A percentile compares a stretch with the other conserved stretches of the same genome.
These are phyloP conservation scores for Callinectes sapidus DNA, from an alignment of 2,888 invertebrate species.

Conservation along the genomic window DNA sequence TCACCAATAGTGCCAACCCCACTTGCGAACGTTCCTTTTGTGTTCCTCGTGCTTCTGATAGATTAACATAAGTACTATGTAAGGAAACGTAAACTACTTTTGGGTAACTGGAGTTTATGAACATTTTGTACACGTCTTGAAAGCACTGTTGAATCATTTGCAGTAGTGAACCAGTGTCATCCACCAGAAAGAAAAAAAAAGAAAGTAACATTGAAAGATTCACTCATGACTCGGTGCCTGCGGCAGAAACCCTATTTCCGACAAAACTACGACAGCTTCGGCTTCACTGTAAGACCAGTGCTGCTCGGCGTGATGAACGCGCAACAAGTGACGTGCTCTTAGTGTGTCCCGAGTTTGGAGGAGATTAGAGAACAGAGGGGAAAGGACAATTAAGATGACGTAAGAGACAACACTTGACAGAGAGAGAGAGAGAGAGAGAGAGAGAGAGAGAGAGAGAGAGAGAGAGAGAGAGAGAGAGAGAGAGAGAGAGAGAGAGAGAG, in stretches of 20 bases:
- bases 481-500: slow-evolving; percentile 8
- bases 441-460: slow-evolving; percentile 25
- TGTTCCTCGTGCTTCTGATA: background rate
- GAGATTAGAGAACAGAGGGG: background rate
- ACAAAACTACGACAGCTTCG: background rate
- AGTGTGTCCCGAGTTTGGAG: background rate
- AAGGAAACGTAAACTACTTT: background rate
- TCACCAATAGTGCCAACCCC: background rate
- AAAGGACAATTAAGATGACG: background rate
- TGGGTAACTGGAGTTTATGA: background rate
- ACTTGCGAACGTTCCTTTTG: background rate
- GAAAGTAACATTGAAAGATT: background rate
- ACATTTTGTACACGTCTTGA: background rate
- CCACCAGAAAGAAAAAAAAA: background rate
- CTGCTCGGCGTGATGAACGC: background rate
- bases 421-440: slow-evolving; percentile 24
- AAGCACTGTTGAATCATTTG: background rate
- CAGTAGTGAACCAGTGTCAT: background rate
- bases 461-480: slow-evolving; percentile 25
- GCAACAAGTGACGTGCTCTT: slow-evolving; percentile 21
- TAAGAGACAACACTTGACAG: background rate
- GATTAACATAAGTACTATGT: background rate
- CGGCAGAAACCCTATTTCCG: background rate
- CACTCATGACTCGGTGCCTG: background rate
- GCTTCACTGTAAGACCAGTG: background rate